Conservation (phyloP, 2,888 invertebrate species). For the Trichogramma evanescens region DNA sequence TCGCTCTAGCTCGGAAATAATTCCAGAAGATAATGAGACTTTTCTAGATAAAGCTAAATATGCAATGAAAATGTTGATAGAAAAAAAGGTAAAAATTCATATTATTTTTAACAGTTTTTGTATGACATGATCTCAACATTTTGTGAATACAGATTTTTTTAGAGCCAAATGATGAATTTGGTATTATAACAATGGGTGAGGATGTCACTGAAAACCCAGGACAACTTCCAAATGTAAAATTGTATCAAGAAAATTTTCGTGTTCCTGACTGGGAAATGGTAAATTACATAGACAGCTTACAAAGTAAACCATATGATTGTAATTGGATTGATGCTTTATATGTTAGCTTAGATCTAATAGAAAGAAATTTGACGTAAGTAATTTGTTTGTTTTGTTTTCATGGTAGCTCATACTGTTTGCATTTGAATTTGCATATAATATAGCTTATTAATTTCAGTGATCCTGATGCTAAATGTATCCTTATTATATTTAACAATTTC, state of each 20-base stretch:
- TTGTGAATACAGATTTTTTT: constrained; percentile 29
- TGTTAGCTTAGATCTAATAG: constrained; percentile 24
- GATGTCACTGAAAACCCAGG: constrained; percentile 23
- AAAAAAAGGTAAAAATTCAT: constrained; percentile 25
- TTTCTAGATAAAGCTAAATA: constrained; percentile 30
- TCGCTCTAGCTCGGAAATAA: constrained; percentile 6
- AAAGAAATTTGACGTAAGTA: constrained; percentile 24
- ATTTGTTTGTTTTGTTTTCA: background rate
- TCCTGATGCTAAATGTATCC: constrained; percentile 1
- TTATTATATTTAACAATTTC: constrained; percentile 31
- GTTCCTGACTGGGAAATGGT: constrained; percentile 28
- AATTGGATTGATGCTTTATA: constrained; percentile 31
- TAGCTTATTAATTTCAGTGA: constrained; percentile 9
- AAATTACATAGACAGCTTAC: constrained; percentile 21
- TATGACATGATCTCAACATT: constrained; percentile 2
- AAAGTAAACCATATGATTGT: constrained; percentile 16
- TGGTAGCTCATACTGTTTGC: no score
- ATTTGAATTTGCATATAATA: no score
- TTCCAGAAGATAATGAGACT: constrained; percentile 11
- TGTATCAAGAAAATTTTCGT: constrained; percentile 20
- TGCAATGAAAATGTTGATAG: constrained; percentile 22
- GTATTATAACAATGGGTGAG: constrained; percentile 29
- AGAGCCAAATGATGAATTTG: constrained; percentile 30
- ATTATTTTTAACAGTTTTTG: background rate
- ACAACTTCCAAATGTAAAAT: constrained; percentile 22